phyloP scores from a whole-genome alignment of 2,113 vertebrate genomes.

The Crotalus tigris region DNA sequence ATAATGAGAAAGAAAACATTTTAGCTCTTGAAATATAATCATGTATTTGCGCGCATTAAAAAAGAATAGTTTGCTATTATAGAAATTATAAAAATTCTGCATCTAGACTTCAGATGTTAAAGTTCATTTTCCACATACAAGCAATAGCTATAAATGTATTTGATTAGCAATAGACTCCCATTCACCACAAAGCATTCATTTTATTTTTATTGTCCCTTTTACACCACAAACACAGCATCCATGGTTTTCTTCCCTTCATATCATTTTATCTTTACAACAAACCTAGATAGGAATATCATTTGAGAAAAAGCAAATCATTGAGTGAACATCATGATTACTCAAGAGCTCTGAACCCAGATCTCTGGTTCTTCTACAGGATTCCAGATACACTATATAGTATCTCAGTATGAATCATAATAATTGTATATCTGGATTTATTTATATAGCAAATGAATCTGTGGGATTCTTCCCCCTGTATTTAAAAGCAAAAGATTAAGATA shows the following conservation, averaged over 20 bases:
- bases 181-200: not conserved
- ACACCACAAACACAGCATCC: not conserved
- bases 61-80: not conserved
- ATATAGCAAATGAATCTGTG: not conserved
- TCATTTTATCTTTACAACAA: not conserved
- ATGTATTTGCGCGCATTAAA: not conserved
- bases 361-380: not conserved
- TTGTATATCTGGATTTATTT: not conserved
- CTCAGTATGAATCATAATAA: not conserved
- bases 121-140: not conserved
- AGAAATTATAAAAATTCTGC: not conserved
- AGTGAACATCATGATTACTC: not conserved
- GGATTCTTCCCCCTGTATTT: not conserved
- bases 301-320: not conserved
- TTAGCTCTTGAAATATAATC: not conserved
- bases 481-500: not conserved
- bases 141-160: not conserved
- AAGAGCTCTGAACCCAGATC: not conserved
- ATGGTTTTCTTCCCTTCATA: not conserved
- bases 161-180: not conserved
- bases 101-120: not conserved
- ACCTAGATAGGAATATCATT: not conserved
- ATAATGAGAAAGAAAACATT: not conserved
- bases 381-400: not conserved
- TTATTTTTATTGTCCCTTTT: not conserved